Base-by-base conservation (phyloP, 2,888 invertebrate genomes). In the Ophion obscuratus region DNA sequence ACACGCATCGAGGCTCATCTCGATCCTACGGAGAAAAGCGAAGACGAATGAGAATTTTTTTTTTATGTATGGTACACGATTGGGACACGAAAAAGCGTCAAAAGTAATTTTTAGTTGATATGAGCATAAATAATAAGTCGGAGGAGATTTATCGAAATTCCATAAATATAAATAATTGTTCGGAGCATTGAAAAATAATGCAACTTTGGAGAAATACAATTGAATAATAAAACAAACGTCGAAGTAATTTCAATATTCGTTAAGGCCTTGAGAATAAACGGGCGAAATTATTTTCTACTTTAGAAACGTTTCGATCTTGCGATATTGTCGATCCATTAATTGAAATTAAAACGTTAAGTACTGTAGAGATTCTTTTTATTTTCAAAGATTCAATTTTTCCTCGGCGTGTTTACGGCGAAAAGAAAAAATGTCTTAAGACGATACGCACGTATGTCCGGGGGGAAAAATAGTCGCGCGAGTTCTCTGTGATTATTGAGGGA, bases 401-500 rank as follows among this genome's bases (percentile, higher is more conserved):
- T 40, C 11, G 57, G 80, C 81, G 84, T 81, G 84, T 81, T 84
- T 73, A 73, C 57, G 6, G 73, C n/a, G 59, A 10, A n/a, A 47
- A 53, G 24, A 24, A 27, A 20, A 71, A n/a, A 31, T 71, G n/a
- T 57, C 31, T 17, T 47, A 53, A 24, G 17, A 47, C 31, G 9
- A 73, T 36, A 31, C 36, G 57, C 59, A 20, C 44, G 7, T 71
- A 31, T 57, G 5, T 57, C 61, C 24, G 47, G 57, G 59, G 53
- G 53, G 59, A 31, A 31, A 70, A 66, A 80, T 47, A 82, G 59
- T 81, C 47, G 74, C 68, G 86, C 68, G 74, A 81, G 70, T 80
- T 87, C 87, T 85, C 86, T 88, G 87, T 87, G 87, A 86, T 88
- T 81, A 71, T 57, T 62, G 57, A 24, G 27, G 70, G 67, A 76